Percentiles rank a stretch among this genome's conserved stretches.
Evolutionary conservation across 2,113 vertebrate species (phyloP).

Genomic region (Bagarius yarrelli): DNA sequence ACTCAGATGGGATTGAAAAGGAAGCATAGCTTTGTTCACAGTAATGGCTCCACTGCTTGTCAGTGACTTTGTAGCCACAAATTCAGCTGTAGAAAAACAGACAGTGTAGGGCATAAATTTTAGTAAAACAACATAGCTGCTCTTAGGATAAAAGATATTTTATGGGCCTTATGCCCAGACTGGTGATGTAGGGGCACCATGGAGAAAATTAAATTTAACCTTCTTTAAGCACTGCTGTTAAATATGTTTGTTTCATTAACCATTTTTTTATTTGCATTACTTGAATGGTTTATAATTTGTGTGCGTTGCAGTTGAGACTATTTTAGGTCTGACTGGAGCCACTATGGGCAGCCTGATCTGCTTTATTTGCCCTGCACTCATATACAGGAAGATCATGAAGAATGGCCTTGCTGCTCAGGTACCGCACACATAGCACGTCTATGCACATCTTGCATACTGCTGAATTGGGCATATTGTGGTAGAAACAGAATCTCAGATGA

Average conservation of each 20-base stretch:
- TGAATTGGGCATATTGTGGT: not conserved
- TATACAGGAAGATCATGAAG: constrained; percentile 93
- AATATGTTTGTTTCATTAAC: not conserved
- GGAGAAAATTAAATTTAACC: constrained; percentile 24
- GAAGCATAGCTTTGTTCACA: constrained; percentile 44
- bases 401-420: constrained; percentile 85
- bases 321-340: constrained; percentile 93
- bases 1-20: constrained; percentile 41
- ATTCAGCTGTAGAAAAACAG: constrained; percentile 43
- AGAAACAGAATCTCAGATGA: constrained; percentile 7
- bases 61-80: constrained; percentile 44
- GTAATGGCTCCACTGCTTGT: constrained; percentile 30
- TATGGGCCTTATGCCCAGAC: constrained; percentile 61
- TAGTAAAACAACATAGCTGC: constrained; percentile 70
- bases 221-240: not conserved
- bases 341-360: constrained; percentile 99
- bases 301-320: constrained; percentile 84
- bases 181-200: constrained; percentile 19
- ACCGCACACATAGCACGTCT: constrained; percentile 5
- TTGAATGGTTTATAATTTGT: constrained; percentile 23
- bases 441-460: constrained; percentile 1
- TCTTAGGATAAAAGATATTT: constrained; percentile 65
- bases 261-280: not conserved
- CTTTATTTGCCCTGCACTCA: constrained; percentile 95
- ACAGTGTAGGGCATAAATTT: constrained; percentile 53